phyloP scores from a whole-genome alignment of 2,888 invertebrate species.

The Gastracanthus pulcherrimus region DNA sequence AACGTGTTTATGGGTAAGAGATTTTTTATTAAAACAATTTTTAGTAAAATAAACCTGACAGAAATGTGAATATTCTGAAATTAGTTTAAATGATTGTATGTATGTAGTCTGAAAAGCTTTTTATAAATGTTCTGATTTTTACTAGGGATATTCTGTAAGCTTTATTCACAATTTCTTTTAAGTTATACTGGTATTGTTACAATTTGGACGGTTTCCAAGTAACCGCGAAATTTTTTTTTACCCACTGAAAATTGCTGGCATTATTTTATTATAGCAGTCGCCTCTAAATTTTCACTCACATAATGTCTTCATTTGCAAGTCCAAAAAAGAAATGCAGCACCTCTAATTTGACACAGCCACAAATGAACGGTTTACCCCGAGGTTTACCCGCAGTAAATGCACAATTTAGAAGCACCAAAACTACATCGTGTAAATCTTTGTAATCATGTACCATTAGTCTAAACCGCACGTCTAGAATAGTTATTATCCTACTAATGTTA shows the following conservation, averaged over 20 bases:
- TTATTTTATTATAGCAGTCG: background rate
- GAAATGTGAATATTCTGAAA: too few species aligned
- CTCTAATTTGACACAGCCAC: slow-evolving; percentile 28
- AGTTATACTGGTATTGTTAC: background rate
- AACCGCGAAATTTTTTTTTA: background rate
- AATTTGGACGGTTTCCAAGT: background rate
- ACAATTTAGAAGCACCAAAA: background rate
- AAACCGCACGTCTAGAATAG: background rate
- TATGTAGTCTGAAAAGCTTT: too few species aligned
- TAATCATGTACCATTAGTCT: background rate
- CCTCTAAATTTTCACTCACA: background rate
- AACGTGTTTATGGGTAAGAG: too few species aligned
- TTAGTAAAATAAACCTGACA: too few species aligned
- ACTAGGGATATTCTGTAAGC: too few species aligned
- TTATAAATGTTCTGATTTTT: too few species aligned
- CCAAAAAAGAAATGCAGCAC: background rate
- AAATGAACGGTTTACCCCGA: background rate
- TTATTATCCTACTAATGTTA: background rate
- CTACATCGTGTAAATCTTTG: background rate
- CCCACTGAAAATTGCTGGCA: background rate
- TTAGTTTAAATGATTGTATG: too few species aligned
- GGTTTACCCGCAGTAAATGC: slow-evolving; percentile 35
- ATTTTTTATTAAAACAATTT: too few species aligned
- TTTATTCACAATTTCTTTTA: background rate
- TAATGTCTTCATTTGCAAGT: slow-evolving; percentile 34